These are phyloP conservation scores for Eilema caniola DNA, from an alignment of 2,888 invertebrate species.

Conservation along the genomic window DNA sequence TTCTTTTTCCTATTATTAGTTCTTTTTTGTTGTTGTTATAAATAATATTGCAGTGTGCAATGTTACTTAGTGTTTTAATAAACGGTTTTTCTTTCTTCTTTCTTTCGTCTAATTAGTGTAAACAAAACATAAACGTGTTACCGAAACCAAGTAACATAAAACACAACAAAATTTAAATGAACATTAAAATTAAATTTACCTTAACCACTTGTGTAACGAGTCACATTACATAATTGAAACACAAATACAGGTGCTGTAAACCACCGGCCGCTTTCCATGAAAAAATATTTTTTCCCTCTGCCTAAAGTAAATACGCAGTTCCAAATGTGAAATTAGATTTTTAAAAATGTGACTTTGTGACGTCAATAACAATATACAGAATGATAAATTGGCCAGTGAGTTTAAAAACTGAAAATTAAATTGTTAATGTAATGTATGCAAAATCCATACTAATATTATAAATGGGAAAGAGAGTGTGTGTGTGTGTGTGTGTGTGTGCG, in stretches of 20 bases:
- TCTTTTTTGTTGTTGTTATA: no score
- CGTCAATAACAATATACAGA: neutral
- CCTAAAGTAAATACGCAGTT: constrained; percentile 1
- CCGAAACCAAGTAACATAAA: neutral
- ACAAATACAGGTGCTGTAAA: neutral
- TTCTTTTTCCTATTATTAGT: no score
- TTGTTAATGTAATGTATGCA: no score
- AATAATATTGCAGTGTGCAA: no score
- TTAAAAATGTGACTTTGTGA: neutral
- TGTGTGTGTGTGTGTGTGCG: no score
- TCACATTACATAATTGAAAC: constrained; percentile 6
- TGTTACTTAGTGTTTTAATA: no score
- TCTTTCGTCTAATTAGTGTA: no score
- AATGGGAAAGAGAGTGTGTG: no score
- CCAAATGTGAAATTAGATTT: neutral
- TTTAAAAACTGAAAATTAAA: no score
- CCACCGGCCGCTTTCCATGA: neutral
- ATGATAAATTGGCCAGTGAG: neutral
- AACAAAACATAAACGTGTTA: neutral
- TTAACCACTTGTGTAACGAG: neutral
- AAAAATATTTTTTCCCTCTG: neutral
- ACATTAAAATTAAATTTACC: neutral
- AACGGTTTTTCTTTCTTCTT: no score
- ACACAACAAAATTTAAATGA: neutral
- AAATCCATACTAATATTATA: no score